These are phyloP conservation scores for Lymantria monacha DNA, from an alignment of 2,888 invertebrate species.

Conservation along the genomic window DNA sequence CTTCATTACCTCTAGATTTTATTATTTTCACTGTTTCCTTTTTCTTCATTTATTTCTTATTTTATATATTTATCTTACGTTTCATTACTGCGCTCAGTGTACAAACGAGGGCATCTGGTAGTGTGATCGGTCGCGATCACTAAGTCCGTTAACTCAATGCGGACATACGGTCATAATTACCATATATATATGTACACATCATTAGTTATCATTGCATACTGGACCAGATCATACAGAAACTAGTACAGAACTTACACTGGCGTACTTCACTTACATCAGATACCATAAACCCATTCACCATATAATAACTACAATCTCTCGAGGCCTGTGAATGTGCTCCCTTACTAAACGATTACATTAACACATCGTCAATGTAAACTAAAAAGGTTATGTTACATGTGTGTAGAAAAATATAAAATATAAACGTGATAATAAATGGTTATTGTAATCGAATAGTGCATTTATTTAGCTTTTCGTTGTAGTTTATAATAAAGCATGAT, in stretches of 20 bases:
- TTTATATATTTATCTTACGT: conserved; percentile 57
- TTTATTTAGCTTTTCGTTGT: conserved; percentile 58
- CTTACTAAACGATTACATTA: conserved; percentile 60
- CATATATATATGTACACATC: conserved; percentile 54
- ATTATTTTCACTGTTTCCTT: conserved; percentile 69
- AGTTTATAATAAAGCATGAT: conserved; percentile 56
- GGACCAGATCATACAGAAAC: conserved; percentile 71
- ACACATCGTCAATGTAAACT: conserved; percentile 18
- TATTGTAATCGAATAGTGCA: conserved; percentile 59
- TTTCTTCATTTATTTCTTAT: conserved; percentile 57
- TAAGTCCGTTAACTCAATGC: conserved; percentile 47
- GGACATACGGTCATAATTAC: conserved; percentile 36
- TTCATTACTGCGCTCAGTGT: conserved; percentile 72
- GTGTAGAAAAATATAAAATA: neutral
- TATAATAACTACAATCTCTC: conserved; percentile 62
- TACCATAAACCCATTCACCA: conserved; percentile 73
- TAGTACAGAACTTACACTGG: conserved; percentile 74
- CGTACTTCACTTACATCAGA: conserved; percentile 78
- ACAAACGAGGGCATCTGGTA: conserved; percentile 50
- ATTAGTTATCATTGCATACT: conserved; percentile 72
- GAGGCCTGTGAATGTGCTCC: conserved; percentile 74
- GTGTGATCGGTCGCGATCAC: conserved; percentile 41
- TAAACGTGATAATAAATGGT: neutral
- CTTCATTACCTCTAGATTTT: conserved; percentile 74
- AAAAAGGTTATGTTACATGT: neutral